phyloP scores from a whole-genome alignment of 2,888 invertebrate genomes.

The Therioaphis trifolii region DNA sequence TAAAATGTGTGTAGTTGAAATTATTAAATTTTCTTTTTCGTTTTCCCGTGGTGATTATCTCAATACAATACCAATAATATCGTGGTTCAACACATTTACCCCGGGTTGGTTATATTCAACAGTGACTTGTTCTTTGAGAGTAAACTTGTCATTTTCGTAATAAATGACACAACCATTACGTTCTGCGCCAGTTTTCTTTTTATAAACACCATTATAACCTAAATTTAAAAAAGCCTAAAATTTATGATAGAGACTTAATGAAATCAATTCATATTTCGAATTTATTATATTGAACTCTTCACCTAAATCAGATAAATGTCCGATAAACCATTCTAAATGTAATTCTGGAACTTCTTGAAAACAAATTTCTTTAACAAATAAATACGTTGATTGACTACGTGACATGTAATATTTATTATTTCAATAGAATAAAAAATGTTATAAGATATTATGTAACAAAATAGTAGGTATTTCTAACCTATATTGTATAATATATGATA shows the following conservation, averaged over 20 bases:
- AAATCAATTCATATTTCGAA: background rate
- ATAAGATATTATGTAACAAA: too few relatives aligned
- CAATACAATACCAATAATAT: constrained; percentile 87
- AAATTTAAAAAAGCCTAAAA: constrained; percentile 65
- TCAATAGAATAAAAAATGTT: too few relatives aligned
- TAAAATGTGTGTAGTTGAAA: constrained; percentile 94
- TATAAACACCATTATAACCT: constrained; percentile 82
- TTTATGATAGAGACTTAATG: background rate
- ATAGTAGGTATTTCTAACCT: too few relatives aligned
- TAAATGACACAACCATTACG: constrained; percentile 93
- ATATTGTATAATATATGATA: too few relatives aligned
- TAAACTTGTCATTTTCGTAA: constrained; percentile 78
- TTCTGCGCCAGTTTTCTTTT: constrained; percentile 83
- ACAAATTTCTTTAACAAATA: constrained; percentile 76
- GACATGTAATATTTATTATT: too few relatives aligned
- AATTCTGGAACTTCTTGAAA: constrained; percentile 90
- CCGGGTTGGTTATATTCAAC: constrained; percentile 76
- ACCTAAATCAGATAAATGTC: constrained; percentile 69
- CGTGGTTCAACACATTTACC: constrained; percentile 73
- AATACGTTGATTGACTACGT: too few relatives aligned
- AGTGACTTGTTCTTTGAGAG: constrained; percentile 74
- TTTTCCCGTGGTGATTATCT: constrained; percentile 75
- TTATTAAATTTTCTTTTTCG: constrained; percentile 72
- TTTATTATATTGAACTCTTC: constrained; percentile 63
- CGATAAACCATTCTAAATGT: constrained; percentile 77